Evolutionary conservation across 2,888 invertebrate genomes (phyloP).

Genomic region (Cordilura impudica): DNA sequence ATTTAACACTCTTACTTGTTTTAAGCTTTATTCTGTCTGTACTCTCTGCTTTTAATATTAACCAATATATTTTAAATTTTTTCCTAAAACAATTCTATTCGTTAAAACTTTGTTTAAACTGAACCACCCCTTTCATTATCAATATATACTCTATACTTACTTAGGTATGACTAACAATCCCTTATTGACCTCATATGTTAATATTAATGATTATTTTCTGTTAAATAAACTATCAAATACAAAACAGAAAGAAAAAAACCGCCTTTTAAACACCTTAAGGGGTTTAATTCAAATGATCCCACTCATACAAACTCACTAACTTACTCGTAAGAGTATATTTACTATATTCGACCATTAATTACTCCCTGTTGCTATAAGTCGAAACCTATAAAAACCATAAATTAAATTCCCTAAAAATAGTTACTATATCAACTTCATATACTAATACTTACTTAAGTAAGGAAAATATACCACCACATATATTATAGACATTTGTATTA

Average conservation of each 20-base stretch:
- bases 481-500: conserved; percentile 17
- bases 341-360: conserved; percentile 51
- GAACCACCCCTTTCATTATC: background rate
- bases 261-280: conserved; percentile 36
- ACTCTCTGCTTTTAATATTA: too few relatives aligned
- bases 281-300: conserved; percentile 17
- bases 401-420: conserved; percentile 59
- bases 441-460: too few relatives aligned
- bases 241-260: conserved; percentile 23
- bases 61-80: too few relatives aligned
- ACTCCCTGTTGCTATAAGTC: conserved; percentile 61
- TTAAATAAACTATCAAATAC: conserved; percentile 13
- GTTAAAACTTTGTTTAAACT: background rate
- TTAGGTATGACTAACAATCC: conserved; percentile 51
- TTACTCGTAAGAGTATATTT: conserved; percentile 16
- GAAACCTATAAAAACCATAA: conserved; percentile 63
- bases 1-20: too few relatives aligned
- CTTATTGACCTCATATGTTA: conserved; percentile 62
- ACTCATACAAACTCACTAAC: background rate
- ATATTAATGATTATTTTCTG: conserved; percentile 17
- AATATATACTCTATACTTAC: too few relatives aligned
- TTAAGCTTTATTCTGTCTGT: too few relatives aligned
- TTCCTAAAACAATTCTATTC: background rate
- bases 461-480: too few relatives aligned
- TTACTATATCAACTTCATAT: background rate